These are phyloP conservation scores for Alexandromys fortis DNA, from an alignment of 2,113 vertebrate species.

Conservation along the genomic window DNA sequence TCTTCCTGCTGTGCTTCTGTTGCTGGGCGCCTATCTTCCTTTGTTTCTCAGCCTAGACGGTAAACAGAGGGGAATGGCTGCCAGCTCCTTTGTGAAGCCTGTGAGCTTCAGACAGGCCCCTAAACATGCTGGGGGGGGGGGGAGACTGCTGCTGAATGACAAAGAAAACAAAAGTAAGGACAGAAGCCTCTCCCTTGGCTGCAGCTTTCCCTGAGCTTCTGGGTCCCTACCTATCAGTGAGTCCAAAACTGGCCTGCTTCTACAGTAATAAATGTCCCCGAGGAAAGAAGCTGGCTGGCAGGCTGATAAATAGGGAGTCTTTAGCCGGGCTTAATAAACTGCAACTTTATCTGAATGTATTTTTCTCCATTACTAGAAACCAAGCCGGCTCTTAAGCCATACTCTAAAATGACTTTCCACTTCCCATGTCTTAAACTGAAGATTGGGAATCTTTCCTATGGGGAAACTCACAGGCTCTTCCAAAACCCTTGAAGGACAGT, in stretches of 20 bases:
- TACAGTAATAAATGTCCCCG: constrained; percentile 66
- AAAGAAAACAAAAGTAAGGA: not conserved
- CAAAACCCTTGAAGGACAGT: not conserved
- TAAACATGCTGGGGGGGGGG: constrained; percentile 67
- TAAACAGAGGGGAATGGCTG: constrained; percentile 67
- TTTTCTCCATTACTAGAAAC: constrained; percentile 79
- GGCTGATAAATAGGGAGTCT: constrained; percentile 74
- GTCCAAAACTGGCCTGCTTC: constrained; percentile 58
- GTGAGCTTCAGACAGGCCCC: constrained; percentile 45
- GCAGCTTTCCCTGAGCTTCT: constrained; percentile 74
- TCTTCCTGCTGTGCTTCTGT: constrained; percentile 61
- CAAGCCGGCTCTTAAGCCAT: constrained; percentile 70
- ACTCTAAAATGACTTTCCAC: constrained; percentile 50
- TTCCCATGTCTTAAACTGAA: constrained; percentile 69
- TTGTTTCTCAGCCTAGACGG: constrained; percentile 67
- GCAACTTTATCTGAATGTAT: constrained; percentile 77
- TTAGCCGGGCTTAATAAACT: constrained; percentile 68
- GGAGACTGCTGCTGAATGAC: not conserved
- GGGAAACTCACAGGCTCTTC: not conserved
- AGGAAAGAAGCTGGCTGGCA: constrained; percentile 51
- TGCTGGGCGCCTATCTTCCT: constrained; percentile 75
- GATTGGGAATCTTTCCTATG: not conserved
- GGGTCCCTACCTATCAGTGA: constrained; percentile 48
- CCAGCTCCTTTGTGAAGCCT: constrained; percentile 65
- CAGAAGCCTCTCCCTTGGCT: constrained; percentile 64